Percentiles rank a stretch among this genome's conserved stretches.
phyloP scores from a whole-genome alignment of 2,888 invertebrate species.

The Cactoblastis cactorum region DNA sequence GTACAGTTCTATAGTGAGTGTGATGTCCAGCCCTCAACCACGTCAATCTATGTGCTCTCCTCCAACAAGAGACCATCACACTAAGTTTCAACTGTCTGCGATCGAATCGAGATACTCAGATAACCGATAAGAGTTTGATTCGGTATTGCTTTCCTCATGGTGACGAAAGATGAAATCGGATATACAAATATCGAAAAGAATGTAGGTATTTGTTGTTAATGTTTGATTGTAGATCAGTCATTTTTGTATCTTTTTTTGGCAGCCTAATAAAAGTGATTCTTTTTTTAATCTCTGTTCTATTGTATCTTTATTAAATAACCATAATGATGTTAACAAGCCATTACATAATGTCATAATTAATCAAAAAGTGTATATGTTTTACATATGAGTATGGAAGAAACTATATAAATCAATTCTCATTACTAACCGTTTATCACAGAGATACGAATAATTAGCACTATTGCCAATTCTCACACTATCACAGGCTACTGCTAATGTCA shows the following conservation, averaged over 20 bases:
- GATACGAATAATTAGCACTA: constrained; percentile 10
- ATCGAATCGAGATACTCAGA: constrained; percentile 10
- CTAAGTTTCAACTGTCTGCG: not conserved
- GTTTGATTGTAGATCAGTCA: no score
- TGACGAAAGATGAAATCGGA: not conserved
- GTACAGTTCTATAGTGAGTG: not conserved
- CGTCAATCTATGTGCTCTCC: not conserved
- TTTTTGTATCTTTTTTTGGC: no score
- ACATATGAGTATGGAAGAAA: not conserved
- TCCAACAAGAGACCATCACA: constrained; percentile 6
- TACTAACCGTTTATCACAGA: not conserved
- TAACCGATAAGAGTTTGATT: constrained; percentile 4
- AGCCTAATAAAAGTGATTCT: no score
- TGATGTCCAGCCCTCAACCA: not conserved
- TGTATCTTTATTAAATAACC: no score
- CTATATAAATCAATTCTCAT: not conserved
- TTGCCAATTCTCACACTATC: constrained; percentile 4
- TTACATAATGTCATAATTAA: no score
- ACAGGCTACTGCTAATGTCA: not conserved
- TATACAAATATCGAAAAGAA: not conserved
- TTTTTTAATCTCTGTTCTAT: no score
- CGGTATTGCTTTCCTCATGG: not conserved
- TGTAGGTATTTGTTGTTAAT: no score
- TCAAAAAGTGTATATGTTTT: no score
- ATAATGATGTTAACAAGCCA: no score